These are phyloP conservation scores for Drosophila navojoa DNA, from an alignment of 1,140 invertebrate species.

Conservation along the genomic window DNA sequence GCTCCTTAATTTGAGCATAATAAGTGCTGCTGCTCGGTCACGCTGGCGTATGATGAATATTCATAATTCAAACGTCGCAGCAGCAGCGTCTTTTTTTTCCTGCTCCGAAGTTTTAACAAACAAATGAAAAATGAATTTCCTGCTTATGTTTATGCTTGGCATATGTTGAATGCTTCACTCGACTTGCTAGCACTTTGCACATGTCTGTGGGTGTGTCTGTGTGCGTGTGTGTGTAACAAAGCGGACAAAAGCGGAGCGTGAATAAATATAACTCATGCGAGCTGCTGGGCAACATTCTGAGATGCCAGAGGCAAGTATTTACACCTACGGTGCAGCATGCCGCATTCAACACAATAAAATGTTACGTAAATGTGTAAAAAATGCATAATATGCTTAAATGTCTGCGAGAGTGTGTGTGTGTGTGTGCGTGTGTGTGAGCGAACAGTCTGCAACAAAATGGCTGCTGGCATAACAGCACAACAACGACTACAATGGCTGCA, in stretches of 20 bases:
- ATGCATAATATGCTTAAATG: slow-evolving; percentile 72
- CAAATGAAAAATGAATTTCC: slow-evolving; percentile 82
- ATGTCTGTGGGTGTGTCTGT: slow-evolving; percentile 6
- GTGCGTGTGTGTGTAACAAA: slow-evolving; percentile 34
- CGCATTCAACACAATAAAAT: slow-evolving; percentile 65
- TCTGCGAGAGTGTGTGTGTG: slow-evolving; percentile 16
- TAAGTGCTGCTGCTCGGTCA: slow-evolving; percentile 66
- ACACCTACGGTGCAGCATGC: slow-evolving; percentile 62
- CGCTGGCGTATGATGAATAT: slow-evolving; percentile 74
- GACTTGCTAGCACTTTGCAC: slow-evolving; percentile 31
- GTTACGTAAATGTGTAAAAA: slow-evolving; percentile 73
- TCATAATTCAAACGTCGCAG: slow-evolving; percentile 57
- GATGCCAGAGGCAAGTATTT: slow-evolving; percentile 77
- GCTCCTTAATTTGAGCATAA: slow-evolving; percentile 78
- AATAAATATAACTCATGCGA: slow-evolving; percentile 80
- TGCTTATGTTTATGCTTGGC: slow-evolving; percentile 79
- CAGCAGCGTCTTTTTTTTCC: slow-evolving; percentile 62
- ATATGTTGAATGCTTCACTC: slow-evolving; percentile 72
- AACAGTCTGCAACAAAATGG: slow-evolving; percentile 53
- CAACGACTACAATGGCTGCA: slow-evolving; percentile 38
- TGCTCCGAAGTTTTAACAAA: slow-evolving; percentile 66
- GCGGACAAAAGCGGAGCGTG: slow-evolving; percentile 76
- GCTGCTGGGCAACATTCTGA: slow-evolving; percentile 70
- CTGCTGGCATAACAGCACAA: slow-evolving; percentile 55
- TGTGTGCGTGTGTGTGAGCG: slow-evolving; percentile 11